Conservation (phyloP, 2,113 vertebrate species). For the Poeciliopsis turrubarensis region DNA sequence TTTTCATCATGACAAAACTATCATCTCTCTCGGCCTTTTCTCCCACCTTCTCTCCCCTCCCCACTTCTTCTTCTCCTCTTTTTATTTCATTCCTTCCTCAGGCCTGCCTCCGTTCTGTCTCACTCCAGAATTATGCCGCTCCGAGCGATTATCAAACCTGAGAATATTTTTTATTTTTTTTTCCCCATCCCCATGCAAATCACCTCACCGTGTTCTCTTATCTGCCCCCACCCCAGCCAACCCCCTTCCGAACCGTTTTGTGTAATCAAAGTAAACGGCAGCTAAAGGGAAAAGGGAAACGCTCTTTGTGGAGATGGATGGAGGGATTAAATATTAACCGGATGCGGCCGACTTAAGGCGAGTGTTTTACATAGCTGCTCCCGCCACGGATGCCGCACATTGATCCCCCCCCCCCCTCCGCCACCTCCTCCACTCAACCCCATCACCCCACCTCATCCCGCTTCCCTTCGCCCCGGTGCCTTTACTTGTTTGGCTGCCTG, state of each 20-base stretch:
- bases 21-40: not conserved
- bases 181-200: constrained; percentile 74
- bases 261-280: constrained; percentile 80
- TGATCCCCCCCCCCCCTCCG: constrained; percentile 66
- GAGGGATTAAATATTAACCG: constrained; percentile 82
- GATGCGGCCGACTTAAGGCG: constrained; percentile 79
- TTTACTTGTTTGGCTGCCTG: constrained; percentile 68
- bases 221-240: constrained; percentile 39
- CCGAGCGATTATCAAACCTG: constrained; percentile 74
- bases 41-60: not conserved
- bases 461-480: constrained; percentile 47
- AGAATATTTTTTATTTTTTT: constrained; percentile 59
- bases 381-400: constrained; percentile 61
- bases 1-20: constrained; percentile 36
- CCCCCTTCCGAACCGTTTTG: constrained; percentile 63
- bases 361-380: constrained; percentile 79
- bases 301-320: constrained; percentile 78
- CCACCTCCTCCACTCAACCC: not conserved
- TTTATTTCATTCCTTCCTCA: constrained; percentile 35
- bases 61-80: constrained; percentile 2
- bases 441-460: too few relatives aligned
- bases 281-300: constrained; percentile 74
- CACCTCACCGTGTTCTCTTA: constrained; percentile 69
- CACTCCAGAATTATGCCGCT: constrained; percentile 58
- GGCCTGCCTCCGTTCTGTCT: constrained; percentile 58